Base-by-base conservation (phyloP, 2,113 vertebrate species). In the Chaenocephalus aceratus region DNA sequence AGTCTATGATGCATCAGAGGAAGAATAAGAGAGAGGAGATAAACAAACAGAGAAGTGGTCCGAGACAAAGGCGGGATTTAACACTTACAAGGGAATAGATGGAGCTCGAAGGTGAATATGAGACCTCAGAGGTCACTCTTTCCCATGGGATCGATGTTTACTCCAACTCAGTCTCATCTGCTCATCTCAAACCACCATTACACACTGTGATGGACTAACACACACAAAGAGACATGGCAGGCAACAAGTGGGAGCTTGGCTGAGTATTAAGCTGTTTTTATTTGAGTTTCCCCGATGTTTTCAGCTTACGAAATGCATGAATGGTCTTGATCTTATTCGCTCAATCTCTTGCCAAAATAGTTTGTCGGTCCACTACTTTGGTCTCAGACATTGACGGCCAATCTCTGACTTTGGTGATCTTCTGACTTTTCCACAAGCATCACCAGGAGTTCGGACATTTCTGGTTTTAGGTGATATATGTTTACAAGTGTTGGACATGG, bases 61-160 rank as follows among this genome's bases (percentile, higher is more conserved):
- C 70, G 82, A 84, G 63, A 92, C 88, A 93, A 91, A 82, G 65
- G 48, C 53, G 13, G 86, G 91, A 86, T 92, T 92, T 88, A 91
- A 85, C 83, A 71, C 70, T 84, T 72, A 89, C 90, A 87, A 84
- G 79, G 75, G 76, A 82, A 82, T 71, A 80, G 79, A 83, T 57
- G 62, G 54, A 83, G 89, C 85, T 89, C 64, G 75, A 72, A 90
- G 88, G 85, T 91, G 87, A 86, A 89, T 48, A 77, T 75, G 83
- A 84, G 85, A 84, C 84, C 90, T 90, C 80, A 30, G 88, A 92
- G 93, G 91, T 88, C 89, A 60, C 74, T 26, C 48, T 68, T 84
- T 93, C 92, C 90, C 93, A 67, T 71, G 90, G 85, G 92, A 89
- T 76, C 46, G 61, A 66, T 86, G 90, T 93, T 93, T 91, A 89